Evolutionary conservation across 2,113 vertebrate species (phyloP), one percentile per base, ranked within the genome.

Genomic region (Perognathus longimembris): DNA sequence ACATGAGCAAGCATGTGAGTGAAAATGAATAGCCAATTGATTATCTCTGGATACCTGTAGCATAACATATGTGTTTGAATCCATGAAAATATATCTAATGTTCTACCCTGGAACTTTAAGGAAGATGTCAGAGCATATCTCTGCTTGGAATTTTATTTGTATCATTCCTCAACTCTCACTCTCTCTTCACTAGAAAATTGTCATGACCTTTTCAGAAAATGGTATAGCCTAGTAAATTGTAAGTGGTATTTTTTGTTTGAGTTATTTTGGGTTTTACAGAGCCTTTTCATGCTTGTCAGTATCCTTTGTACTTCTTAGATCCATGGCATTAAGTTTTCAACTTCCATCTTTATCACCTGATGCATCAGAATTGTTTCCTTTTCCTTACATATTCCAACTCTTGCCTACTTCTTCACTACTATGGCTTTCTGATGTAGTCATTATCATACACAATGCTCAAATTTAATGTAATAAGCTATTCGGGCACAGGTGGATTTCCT

Each of bases 141-240:
- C 22, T 64, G 20, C 21, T 66, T 92, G 28, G 50, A 83, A 88
- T 24, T 91, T 88, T 63, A 34, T 45, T 21, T 59, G 4, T 42
- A 30, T 59, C 6, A 86, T 79, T 34, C 50, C 57, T 69, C 42
- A 83, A 30, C 7, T 34, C 18, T 84, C 50, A 17, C 14, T 32
- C 18, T 87, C 2, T n/a, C 69, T 73, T 74, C 40, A 54, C 69
- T 40, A 87, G 34, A 95, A 93, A 89, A 50, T 11, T 59, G 34
- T 87, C 34, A 30, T 45, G 38, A 73, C 73, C 28, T 86, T 81
- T 81, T 38, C 83, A 50, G 10, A 73, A 94, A 89, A 70, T 61
- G 3, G 67, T 73, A 78, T 61, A 63, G 34, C 3, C 73, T 67
- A 81, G 90, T 75, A 64, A 69, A 76, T 83, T 78, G 20, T 54